Evolutionary conservation across 1,140 invertebrate species (phyloP), one percentile per base, ranked within the genome.

Genomic region (Stegodyphus mimosarum): DNA sequence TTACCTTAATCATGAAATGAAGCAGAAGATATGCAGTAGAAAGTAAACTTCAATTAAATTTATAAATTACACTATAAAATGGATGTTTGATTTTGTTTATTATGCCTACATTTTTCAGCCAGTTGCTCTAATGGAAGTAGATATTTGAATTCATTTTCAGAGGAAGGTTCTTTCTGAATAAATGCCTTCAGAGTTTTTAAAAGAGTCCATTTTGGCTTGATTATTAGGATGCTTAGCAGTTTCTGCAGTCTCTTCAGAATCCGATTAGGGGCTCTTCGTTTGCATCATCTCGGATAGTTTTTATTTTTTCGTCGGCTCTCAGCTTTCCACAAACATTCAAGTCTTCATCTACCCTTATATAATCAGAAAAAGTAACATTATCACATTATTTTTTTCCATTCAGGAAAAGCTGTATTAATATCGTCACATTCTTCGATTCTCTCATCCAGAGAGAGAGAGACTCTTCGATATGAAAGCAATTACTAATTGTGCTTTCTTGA

Each of bases 181-280:
- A 66, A 66, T n/a, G 64, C 64, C n/a, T 67, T 67, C 64, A 67
- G 17, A 67, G 64, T 18, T 67, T 67, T 67, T 67, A 67, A 10
- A 17, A n/a, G 64, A 67, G 64, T 67, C 64, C 64, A 67, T 67
- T n/a, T 15, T 18, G 17, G 2, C 64, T 67, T 67, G 64, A 67
- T 67, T 6, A 67, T 15, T 67, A n/a, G 64, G 64, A 67, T n/a
- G 64, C 64, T 5, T 17, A 17, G 6, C n/a, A 67, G 17, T 67
- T 6, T 67, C 64, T 67, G 64, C 5, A 67, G 9, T 67, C 64
- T 67, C 1, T 67, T 67, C 55, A 2, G 55, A 60, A 60, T 60
- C 55, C 15, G 55, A 60, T 60, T 7, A 60, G 5, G 55, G 55
- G 1, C 55, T 60, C 55, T 60, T 15, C 55, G 1, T 60, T 60